Base-by-base conservation (phyloP, 2,113 vertebrate species). In the Gadus macrocephalus region DNA sequence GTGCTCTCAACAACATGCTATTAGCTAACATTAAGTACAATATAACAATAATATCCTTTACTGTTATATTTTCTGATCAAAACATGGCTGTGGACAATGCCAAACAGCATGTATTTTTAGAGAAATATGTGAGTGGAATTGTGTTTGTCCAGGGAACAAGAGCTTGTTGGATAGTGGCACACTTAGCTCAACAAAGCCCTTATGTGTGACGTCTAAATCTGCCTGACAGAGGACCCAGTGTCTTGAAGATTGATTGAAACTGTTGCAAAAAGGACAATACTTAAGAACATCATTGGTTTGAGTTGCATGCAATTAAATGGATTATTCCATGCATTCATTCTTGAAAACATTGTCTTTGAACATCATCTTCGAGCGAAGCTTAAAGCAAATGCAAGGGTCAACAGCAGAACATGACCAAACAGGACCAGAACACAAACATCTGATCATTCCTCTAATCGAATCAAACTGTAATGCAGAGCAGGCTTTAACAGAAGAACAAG, bases 371-470 rank as follows among this genome's bases (percentile, higher is more conserved):
- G 42, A 49, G 42, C 11, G 9, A 11, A 12, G 42, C 42, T 49
- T 49, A 9, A 49, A 49, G 42, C 42, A 49, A 16, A 38, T 22
- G 4, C 11, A 2, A 72, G 49, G 55, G 58, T 49, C 35, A 62
- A 62, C 27, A 62, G 62, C 42, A 83, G 53, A 35, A 35, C 31
- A 35, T 35, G 31, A 35, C 31, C 31, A 35, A 27, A 42, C 65
- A 83, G 69, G 79, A 85, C 75, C 79, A 88, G 84, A 88, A 81
- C 83, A 86, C 22, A 71, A 70, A 63, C 49, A n/a, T 64, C 7
- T 53, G 28, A 17, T 9, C 7, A 65, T 2, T 25, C 25, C 20
- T 27, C 3, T 11, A 27, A 58, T 58, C 15, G 14, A 62, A 27
- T 27, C 14, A 62, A 28, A 62, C 22, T 62, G 12, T 27, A 27